A percentile compares a stretch with the other conserved stretches of the same genome.
These are phyloP conservation scores for Tetramorium parvispinum DNA, from an alignment of 1,140 invertebrate genomes.

Conservation along the genomic window DNA sequence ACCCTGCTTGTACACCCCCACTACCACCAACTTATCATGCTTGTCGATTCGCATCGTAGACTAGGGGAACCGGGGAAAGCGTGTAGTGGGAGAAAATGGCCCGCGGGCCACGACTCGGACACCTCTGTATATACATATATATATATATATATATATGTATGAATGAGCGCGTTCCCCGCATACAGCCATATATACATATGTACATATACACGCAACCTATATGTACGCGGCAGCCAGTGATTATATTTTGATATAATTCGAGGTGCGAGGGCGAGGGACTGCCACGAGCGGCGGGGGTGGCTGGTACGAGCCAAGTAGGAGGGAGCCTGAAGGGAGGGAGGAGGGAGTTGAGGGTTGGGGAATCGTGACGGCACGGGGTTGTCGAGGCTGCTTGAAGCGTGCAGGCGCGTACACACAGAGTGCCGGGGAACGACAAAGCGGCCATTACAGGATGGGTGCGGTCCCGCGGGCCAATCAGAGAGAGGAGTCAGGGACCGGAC, in stretches of 20 bases:
- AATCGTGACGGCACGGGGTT: constrained; percentile 67
- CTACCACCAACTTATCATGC: constrained; percentile 51
- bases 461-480: constrained; percentile 85
- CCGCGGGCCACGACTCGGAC: constrained; percentile 47
- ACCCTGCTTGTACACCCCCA: constrained; percentile 19
- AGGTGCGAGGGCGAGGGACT: constrained; percentile 51
- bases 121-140: constrained; percentile 19
- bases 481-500: constrained; percentile 78
- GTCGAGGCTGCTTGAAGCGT: constrained; percentile 73
- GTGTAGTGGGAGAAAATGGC: constrained; percentile 46
- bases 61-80: background rate
- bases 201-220: constrained; percentile 7
- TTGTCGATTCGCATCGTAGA: constrained; percentile 55
- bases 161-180: constrained; percentile 15
- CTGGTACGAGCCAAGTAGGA: constrained; percentile 32
- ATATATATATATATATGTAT: too few species aligned
- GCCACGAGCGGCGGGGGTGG: constrained; percentile 51
- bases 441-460: constrained; percentile 86
- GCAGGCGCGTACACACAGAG: constrained; percentile 69
- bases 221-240: constrained; percentile 54
- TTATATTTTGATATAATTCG: constrained; percentile 83
- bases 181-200: background rate
- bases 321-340: constrained; percentile 35
- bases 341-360: constrained; percentile 47
- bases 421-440: constrained; percentile 84